Evolutionary conservation across 2,113 vertebrate genomes (phyloP).

Genomic region (Pangasianodon hypophthalmus): DNA sequence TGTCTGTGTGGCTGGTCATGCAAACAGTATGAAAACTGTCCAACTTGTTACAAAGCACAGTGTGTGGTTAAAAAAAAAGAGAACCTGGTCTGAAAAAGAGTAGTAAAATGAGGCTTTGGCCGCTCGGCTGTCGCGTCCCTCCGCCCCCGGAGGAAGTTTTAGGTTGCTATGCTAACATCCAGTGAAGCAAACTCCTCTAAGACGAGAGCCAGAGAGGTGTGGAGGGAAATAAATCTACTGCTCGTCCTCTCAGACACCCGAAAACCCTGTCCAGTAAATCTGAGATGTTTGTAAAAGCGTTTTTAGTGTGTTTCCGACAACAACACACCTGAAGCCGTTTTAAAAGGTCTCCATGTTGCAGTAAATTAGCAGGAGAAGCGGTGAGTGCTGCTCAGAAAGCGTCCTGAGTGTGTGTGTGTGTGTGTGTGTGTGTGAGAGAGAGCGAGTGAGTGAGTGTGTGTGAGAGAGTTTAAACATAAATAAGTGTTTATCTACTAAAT

Average conservation of each 20-base stretch:
- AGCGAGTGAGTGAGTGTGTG: not conserved
- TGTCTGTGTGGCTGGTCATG: not conserved
- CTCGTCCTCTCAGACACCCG: not conserved
- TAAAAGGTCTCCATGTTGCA: not conserved
- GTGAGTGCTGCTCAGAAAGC: not conserved
- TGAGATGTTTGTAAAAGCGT: not conserved
- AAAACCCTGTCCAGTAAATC: not conserved
- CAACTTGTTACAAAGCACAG: not conserved
- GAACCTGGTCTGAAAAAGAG: not conserved
- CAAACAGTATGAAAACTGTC: conserved; percentile 4
- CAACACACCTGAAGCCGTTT: not conserved
- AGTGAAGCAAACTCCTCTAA: not conserved
- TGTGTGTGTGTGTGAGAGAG: not conserved
- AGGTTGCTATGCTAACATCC: not conserved
- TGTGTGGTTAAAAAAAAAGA: not conserved
- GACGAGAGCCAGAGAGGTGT: not conserved
- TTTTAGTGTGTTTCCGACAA: not conserved
- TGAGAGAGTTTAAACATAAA: not conserved
- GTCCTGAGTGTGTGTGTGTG: not conserved
- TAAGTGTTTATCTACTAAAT: not conserved
- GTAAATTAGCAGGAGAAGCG: not conserved
- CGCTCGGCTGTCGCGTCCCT: not conserved
- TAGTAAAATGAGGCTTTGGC: not conserved
- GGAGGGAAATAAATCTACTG: not conserved
- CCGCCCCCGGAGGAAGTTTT: not conserved